Evolutionary conservation across 23 tunicate species (phyloP).

Genomic region (Trididemnum nubilum): DNA sequence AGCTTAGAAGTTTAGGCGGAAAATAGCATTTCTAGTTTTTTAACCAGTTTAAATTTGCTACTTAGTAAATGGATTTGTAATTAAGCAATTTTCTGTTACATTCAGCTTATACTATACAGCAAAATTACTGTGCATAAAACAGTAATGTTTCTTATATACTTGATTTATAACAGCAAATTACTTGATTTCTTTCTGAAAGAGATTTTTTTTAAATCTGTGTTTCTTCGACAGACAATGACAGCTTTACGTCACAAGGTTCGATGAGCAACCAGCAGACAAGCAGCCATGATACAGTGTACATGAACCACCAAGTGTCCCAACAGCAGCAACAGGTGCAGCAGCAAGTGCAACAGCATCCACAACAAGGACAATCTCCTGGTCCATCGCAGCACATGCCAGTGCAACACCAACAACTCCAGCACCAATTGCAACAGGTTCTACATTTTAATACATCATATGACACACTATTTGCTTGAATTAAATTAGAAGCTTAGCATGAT

Average conservation of each 20-base stretch:
- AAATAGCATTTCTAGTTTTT: too few relatives aligned
- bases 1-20: too few relatives aligned
- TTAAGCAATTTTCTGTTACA: too few relatives aligned
- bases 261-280: conserved; percentile 62
- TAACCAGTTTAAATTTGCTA: too few relatives aligned
- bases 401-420: conserved; percentile 87
- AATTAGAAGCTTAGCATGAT: not conserved
- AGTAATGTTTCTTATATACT: too few relatives aligned
- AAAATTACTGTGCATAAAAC: too few relatives aligned
- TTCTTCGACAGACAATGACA: conserved; percentile 76
- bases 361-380: conserved; percentile 37
- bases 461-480: not conserved
- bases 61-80: too few relatives aligned
- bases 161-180: too few relatives aligned
- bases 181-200: too few relatives aligned
- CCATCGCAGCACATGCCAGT: conserved; percentile 66
- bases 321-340: conserved; percentile 58
- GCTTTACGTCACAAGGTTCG: conserved; percentile 68
- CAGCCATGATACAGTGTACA: conserved; percentile 70
- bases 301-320: conserved; percentile 67
- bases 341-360: conserved; percentile 56
- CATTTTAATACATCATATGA: not conserved
- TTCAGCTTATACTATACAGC: too few relatives aligned
- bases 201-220: too few relatives aligned
- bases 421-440: conserved; percentile 34